Conservation (phyloP, 2,888 invertebrate genomes). For the Drosophila nr. perissopoda region DNA sequence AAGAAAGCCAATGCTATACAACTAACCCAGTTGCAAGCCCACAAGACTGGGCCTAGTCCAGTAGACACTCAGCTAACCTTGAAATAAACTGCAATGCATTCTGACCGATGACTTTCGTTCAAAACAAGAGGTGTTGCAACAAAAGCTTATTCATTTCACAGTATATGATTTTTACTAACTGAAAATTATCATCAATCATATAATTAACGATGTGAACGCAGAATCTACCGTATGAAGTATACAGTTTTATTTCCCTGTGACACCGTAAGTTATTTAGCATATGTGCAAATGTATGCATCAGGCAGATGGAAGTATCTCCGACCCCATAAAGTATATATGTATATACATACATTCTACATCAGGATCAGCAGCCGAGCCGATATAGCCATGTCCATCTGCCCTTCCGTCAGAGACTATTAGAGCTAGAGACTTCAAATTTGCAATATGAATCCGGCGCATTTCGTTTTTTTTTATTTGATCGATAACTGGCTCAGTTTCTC, state of each 20-base stretch:
- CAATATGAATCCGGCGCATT: too few species aligned
- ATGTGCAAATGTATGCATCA: too few species aligned
- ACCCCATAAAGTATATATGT: too few species aligned
- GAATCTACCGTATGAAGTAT: background rate
- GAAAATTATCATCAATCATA: background rate
- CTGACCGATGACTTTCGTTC: background rate
- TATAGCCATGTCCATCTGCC: too few species aligned
- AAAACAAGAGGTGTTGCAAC: background rate
- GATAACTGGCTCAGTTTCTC: too few species aligned
- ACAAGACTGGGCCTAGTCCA: background rate
- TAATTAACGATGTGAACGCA: background rate
- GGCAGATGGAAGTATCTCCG: too few species aligned
- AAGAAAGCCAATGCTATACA: conserved; percentile 28
- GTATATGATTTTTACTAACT: background rate
- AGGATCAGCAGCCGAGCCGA: too few species aligned
- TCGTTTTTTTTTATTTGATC: too few species aligned
- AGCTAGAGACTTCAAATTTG: too few species aligned
- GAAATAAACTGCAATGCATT: background rate
- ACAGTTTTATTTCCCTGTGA: background rate
- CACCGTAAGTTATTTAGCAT: background rate
- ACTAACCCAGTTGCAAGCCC: conserved; percentile 58
- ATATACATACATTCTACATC: too few species aligned
- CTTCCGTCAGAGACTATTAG: too few species aligned
- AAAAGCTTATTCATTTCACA: background rate
- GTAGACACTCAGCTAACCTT: conserved; percentile 9